Evolutionary conservation across 2,888 invertebrate species (phyloP).

Genomic region (Caenorhabditis sulstoni): DNA sequence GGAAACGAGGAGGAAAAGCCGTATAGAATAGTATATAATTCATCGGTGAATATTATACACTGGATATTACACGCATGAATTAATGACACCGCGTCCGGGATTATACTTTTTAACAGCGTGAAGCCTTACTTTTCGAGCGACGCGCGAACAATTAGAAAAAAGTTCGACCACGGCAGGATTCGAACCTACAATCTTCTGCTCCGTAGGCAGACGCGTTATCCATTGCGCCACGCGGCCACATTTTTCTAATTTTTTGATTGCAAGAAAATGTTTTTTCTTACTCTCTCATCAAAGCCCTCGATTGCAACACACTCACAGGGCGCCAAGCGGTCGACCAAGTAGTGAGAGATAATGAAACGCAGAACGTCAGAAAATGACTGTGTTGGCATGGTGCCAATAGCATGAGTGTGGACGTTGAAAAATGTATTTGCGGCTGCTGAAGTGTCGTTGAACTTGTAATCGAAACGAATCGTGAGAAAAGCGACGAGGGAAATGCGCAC

Average conservation of each 20-base stretch:
- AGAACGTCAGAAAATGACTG: background rate
- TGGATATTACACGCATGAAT: conserved; percentile 52
- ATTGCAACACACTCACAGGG: background rate
- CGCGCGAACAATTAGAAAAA: conserved; percentile 30
- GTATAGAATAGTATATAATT: conserved; percentile 39
- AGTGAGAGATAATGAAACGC: background rate
- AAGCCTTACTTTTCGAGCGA: background rate
- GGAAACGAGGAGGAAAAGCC: conserved; percentile 1
- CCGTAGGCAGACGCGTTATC: conserved; percentile 81
- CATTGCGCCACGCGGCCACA: conserved; percentile 77
- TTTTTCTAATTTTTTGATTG: conserved; percentile 1
- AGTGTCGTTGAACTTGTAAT: background rate
- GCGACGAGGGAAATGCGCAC: no score
- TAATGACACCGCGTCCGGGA: conserved; percentile 53
- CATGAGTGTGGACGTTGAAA: background rate
- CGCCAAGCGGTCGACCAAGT: background rate
- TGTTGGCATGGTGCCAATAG: background rate
- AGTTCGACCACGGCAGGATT: conserved; percentile 74
- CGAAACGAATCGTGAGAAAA: conserved; percentile 4
- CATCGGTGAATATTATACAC: conserved; percentile 45
- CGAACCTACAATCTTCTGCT: conserved; percentile 82
- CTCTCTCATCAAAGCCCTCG: background rate
- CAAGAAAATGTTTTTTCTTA: background rate
- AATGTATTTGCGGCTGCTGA: no score
- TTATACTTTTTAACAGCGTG: conserved; percentile 32